Conservation (phyloP, 1,140 invertebrate genomes). For the Pogonomyrmex californicus region DNA sequence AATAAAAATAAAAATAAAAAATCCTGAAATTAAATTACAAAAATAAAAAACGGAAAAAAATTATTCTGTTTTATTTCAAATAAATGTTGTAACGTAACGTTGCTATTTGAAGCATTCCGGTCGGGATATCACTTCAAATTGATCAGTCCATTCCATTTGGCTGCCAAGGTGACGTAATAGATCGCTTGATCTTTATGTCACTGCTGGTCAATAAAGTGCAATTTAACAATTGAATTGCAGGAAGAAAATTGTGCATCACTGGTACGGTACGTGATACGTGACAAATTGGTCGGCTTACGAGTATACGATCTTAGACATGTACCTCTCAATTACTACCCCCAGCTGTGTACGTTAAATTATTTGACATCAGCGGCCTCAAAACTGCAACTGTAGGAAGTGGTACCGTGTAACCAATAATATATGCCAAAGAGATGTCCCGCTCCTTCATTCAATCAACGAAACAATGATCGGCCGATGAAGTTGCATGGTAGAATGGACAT, state of each 20-base stretch:
- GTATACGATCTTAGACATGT: constrained; percentile 23
- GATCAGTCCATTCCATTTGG: constrained; percentile 23
- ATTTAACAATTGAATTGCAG: constrained; percentile 25
- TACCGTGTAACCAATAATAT: background rate
- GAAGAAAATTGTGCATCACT: constrained; percentile 37
- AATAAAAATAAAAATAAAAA: background rate
- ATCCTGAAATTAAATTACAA: background rate
- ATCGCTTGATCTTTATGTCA: background rate
- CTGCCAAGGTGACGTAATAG: constrained; percentile 7
- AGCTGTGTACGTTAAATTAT: constrained; percentile 53
- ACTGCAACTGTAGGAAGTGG: background rate
- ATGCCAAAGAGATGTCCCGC: constrained; percentile 18
- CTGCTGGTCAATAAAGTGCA: background rate
- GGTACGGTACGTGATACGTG: constrained; percentile 33
- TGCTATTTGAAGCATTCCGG: background rate
- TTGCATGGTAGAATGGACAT: constrained; percentile 27
- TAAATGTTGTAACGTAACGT: background rate
- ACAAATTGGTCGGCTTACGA: constrained; percentile 21
- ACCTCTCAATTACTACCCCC: constrained; percentile 48
- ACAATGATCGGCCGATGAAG: constrained; percentile 33
- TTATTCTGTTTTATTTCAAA: constrained; percentile 5
- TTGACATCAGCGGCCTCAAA: constrained; percentile 22
- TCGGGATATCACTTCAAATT: background rate
- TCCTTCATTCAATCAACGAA: constrained; percentile 33
- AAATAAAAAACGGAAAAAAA: background rate